phyloP scores from a whole-genome alignment of 1,140 invertebrate genomes.

The Caerostris extrusa region DNA sequence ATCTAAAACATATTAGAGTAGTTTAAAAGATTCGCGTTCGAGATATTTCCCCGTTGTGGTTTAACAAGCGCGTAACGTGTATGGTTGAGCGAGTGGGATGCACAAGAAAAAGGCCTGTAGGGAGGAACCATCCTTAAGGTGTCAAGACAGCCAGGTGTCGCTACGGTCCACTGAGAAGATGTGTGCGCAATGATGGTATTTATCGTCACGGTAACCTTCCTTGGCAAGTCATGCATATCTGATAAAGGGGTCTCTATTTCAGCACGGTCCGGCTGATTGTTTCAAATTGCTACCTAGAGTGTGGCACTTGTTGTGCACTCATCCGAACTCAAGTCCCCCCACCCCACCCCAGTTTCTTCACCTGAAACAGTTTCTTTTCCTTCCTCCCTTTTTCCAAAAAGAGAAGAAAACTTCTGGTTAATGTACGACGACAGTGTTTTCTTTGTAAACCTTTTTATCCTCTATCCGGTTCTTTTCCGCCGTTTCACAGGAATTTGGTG shows the following conservation, averaged over 20 bases:
- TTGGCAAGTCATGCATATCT: conserved; percentile 75
- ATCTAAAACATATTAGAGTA: conserved; percentile 35
- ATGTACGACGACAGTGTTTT: conserved; percentile 26
- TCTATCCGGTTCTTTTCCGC: conserved; percentile 46
- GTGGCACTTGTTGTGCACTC: conserved; percentile 74
- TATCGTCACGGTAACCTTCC: conserved; percentile 75
- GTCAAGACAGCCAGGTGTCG: conserved; percentile 73
- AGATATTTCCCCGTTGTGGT: background rate
- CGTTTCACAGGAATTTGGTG: conserved; percentile 24
- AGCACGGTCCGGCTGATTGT: conserved; percentile 72
- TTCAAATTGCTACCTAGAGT: conserved; percentile 77
- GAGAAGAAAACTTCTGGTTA: conserved; percentile 37
- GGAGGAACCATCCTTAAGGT: conserved; percentile 50
- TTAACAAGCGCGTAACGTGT: conserved; percentile 21
- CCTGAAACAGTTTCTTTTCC: background rate
- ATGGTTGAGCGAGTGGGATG: conserved; percentile 37
- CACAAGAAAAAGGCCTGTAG: background rate
- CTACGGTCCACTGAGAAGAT: conserved; percentile 71
- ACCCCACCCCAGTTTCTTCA: background rate
- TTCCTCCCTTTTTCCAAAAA: background rate
- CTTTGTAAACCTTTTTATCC: conserved; percentile 28
- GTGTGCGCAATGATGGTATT: conserved; percentile 72
- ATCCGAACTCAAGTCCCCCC: background rate
- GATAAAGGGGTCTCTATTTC: conserved; percentile 76
- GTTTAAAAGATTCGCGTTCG: background rate